These are phyloP conservation scores for Thamnophis sirtalis DNA, from an alignment of 2,113 vertebrate species.

Conservation along the genomic window DNA sequence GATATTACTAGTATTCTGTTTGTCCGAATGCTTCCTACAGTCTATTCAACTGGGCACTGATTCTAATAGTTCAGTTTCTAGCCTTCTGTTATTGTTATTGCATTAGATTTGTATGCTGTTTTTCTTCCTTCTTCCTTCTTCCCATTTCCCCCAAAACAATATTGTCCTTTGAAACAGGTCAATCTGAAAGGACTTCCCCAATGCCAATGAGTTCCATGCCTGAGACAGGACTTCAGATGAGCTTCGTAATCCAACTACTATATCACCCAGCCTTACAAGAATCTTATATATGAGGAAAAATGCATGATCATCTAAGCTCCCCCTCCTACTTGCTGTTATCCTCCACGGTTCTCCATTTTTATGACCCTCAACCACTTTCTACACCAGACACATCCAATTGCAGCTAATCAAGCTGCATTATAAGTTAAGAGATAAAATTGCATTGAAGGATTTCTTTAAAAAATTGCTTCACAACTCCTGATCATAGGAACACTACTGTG, in stretches of 20 bases:
- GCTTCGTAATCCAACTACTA: neutral
- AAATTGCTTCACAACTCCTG: constrained; percentile 45
- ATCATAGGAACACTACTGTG: constrained; percentile 32
- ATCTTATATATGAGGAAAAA: neutral
- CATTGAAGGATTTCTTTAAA: constrained; percentile 5
- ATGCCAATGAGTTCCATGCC: neutral
- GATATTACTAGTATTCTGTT: neutral
- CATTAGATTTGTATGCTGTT: neutral
- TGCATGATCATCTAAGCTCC: neutral
- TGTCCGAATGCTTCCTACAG: neutral
- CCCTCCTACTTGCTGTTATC: neutral
- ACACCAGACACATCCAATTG: constrained; percentile 4
- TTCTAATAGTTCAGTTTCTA: neutral
- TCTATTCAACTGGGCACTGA: neutral
- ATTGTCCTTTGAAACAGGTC: neutral
- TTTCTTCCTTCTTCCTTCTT: neutral
- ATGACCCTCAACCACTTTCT: neutral
- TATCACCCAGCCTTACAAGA: neutral
- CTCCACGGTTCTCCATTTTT: neutral
- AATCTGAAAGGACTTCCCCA: neutral
- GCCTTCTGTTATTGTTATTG: neutral
- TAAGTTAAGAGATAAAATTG: constrained; percentile 42
- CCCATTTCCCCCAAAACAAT: neutral
- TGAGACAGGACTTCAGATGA: neutral
- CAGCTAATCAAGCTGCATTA: constrained; percentile 18